Conservation (phyloP, 2,797 vertebrate species). For the Manis pentadactyla region DNA sequence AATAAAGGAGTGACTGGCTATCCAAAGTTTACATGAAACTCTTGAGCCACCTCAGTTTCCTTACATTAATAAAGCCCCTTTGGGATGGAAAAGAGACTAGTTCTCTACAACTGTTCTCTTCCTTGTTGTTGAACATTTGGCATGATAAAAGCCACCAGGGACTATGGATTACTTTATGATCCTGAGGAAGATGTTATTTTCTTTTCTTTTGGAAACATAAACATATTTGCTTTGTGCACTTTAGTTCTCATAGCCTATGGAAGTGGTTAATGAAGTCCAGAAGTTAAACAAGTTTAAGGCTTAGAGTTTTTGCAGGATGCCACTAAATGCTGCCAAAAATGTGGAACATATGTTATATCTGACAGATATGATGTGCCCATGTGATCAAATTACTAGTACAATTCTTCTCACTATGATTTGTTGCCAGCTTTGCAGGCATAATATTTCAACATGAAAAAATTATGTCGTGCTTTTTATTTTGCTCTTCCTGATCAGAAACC, state of each 20-base stretch:
- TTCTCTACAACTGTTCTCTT: neutral
- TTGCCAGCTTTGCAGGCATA: neutral
- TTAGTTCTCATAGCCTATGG: neutral
- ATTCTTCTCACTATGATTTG: slow-evolving; percentile 38
- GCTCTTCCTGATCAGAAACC: neutral
- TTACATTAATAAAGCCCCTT: neutral
- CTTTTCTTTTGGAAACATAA: neutral
- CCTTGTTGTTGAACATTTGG: neutral
- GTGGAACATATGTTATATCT: neutral
- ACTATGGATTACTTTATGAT: neutral
- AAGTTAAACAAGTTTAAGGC: neutral
- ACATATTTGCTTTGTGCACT: neutral
- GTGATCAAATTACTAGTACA: neutral
- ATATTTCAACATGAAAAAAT: slow-evolving; percentile 28
- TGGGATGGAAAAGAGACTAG: neutral
- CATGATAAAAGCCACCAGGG: neutral
- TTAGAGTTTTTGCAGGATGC: neutral
- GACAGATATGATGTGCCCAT: neutral
- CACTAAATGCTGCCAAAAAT: slow-evolving; percentile 10
- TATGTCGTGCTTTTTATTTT: slow-evolving; percentile 34
- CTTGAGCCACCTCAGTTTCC: neutral
- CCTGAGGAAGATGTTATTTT: neutral
- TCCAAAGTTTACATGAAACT: neutral
- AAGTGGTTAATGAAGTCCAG: slow-evolving; percentile 10
- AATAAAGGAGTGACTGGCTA: slow-evolving; percentile 25